Base-by-base conservation (phyloP, 2,113 vertebrate species). In the Girardinichthys multiradiatus region DNA sequence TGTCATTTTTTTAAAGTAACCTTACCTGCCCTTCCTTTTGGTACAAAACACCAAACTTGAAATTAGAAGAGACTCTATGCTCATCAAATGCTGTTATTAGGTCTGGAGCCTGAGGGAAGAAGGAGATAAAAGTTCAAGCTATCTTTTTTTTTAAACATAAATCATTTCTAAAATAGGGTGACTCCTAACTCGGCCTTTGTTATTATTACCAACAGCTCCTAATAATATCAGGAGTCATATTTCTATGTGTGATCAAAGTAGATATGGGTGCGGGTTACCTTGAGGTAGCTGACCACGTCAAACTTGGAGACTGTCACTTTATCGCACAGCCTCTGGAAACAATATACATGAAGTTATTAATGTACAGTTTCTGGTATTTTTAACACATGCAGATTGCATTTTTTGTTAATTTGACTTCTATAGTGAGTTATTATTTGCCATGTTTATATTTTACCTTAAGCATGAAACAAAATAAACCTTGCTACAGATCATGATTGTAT, bases 261-360 rank as follows among this genome's bases (percentile, higher is more conserved):
- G 10, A 39, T 0, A 31, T 62, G 66, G 73, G 21, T 2, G 37
- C 57, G 28, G 9, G 15, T 74, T 93, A 97, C 96, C 95, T 97
- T 97, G 57, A 96, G 94, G 88, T 95, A 96, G 72, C 95, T 92
- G 86, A 97, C 95, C 39, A 94, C 94, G 26, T 96, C 95, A 90
- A 98, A 96, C 77, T 90, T 93, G 64, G 95, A 93, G 61, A 95
- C 94, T 12, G 92, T 95, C 81, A 97, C 92, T 80, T 90, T 94
- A 48, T 95, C 93, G 85, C 95, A 96, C 4, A 97, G 92, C 84
- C 96, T 94, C 96, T 97, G 13, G 0, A 85, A 61, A 65, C 7
- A 70, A 76, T 3, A 70, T 9, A 3, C 57, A 33, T 31, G 17
- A 59, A 57, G 19, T 30, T 2, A 26, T 1, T 7, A n/a, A 37